Conservation (phyloP, 1,140 invertebrate species). For the Dreissena rostriformis region DNA sequence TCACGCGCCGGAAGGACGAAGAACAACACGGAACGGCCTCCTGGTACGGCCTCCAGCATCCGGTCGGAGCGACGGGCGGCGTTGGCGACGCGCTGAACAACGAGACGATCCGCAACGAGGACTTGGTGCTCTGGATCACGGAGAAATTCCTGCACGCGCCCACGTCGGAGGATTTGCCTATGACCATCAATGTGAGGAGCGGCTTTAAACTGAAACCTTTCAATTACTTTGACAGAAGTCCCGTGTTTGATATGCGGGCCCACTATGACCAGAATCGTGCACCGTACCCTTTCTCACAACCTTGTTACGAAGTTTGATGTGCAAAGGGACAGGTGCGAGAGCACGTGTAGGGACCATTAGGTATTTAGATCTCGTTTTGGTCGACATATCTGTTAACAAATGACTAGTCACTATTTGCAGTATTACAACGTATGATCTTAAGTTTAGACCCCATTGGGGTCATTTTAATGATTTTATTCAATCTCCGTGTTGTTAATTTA, state of each 20-base stretch:
- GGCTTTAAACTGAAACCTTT: conserved; percentile 59
- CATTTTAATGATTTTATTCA: too few relatives aligned
- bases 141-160: conserved; percentile 56
- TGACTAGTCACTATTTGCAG: too few relatives aligned
- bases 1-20: conserved; percentile 44
- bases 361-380: too few relatives aligned
- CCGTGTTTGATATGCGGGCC: conserved; percentile 50
- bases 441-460: too few relatives aligned
- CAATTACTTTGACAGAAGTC: conserved; percentile 57
- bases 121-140: conserved; percentile 53
- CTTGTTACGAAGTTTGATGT: conserved; percentile 16
- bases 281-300: conserved; percentile 3
- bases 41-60: conserved; percentile 44
- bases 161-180: conserved; percentile 54
- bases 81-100: conserved; percentile 46
- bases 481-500: too few relatives aligned
- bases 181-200: conserved; percentile 39
- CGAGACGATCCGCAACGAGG: conserved; percentile 30
- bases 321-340: too few relatives aligned
- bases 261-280: neutral
- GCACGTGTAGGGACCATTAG: too few relatives aligned
- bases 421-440: too few relatives aligned
- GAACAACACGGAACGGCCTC: conserved; percentile 43
- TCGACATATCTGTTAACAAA: too few relatives aligned
- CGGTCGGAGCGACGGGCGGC: conserved; percentile 15